These are phyloP conservation scores for Adineta ricciae DNA, from an alignment of 2,888 invertebrate genomes.

Conservation along the genomic window DNA sequence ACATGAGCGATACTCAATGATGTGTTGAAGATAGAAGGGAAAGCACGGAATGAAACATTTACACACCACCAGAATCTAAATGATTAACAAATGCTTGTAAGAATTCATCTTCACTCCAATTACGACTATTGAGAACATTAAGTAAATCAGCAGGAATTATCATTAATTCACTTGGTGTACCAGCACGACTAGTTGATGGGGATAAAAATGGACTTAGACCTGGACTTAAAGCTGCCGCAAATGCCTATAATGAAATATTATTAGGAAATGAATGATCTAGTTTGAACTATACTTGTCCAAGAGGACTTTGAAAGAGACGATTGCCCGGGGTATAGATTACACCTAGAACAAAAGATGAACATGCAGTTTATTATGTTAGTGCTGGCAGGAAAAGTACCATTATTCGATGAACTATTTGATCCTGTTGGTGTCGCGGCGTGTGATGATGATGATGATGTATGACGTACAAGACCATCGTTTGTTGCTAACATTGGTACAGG, in stretches of 20 bases:
- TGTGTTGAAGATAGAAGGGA: not conserved
- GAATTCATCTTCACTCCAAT: constrained; percentile 9
- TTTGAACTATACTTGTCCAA: not conserved
- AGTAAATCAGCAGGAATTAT: constrained; percentile 13
- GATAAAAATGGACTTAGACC: constrained; percentile 19
- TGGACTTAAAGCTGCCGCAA: constrained; percentile 10
- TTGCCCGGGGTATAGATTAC: not conserved
- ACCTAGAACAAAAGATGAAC: not conserved
- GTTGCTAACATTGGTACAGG: not conserved
- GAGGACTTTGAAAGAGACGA: constrained; percentile 5
- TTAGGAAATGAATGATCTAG: not conserved
- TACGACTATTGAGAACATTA: not conserved
- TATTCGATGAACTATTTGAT: not conserved
- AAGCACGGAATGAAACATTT: not conserved
- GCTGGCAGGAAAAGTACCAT: not conserved
- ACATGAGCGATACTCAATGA: not conserved
- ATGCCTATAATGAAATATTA: not conserved
- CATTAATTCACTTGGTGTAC: not conserved
- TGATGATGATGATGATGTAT: constrained; percentile 4
- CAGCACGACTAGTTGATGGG: constrained; percentile 4
- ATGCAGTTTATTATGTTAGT: not conserved
- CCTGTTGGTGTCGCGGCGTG: not conserved
- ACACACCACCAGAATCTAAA: constrained; percentile 1
- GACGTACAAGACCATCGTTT: not conserved
- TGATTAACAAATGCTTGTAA: constrained; percentile 10